Conservation (phyloP, 2,113 vertebrate genomes). For the Sminthopsis crassicaudata region DNA sequence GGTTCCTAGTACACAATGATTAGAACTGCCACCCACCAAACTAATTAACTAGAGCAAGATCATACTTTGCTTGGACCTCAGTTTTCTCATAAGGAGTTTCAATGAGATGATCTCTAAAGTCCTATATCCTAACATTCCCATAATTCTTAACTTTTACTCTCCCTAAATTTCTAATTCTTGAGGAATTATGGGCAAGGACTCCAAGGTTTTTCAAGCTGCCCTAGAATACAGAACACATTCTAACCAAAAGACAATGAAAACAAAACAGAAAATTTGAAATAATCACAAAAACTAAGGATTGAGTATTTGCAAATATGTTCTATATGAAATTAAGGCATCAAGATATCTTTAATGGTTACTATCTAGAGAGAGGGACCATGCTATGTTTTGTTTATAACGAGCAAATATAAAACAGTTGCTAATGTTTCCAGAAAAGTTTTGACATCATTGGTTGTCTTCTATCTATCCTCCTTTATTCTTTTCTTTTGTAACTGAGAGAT, state of each 20-base stretch:
- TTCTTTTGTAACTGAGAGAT: background rate
- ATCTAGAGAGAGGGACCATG: background rate
- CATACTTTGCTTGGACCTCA: background rate
- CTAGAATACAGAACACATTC: constrained; percentile 10
- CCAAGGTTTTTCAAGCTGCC: constrained; percentile 19
- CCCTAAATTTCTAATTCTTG: constrained; percentile 23
- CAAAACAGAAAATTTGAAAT: constrained; percentile 19
- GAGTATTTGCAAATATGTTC: background rate
- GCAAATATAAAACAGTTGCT: background rate
- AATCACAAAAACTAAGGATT: background rate
- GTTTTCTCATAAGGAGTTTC: background rate
- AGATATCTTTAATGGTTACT: background rate
- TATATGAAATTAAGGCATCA: background rate
- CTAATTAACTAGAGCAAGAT: background rate
- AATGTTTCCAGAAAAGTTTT: background rate
- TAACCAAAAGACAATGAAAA: constrained; percentile 24
- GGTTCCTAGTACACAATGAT: background rate
- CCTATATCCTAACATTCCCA: background rate
- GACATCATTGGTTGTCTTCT: constrained; percentile 18
- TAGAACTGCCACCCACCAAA: background rate
- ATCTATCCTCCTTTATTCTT: constrained; percentile 8
- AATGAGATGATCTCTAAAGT: background rate
- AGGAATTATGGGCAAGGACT: constrained; percentile 14
- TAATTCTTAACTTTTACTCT: constrained; percentile 8
- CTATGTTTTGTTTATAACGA: background rate